These are phyloP conservation scores for Ammodytes dubius DNA, from an alignment of 2,113 vertebrate species.

Conservation along the genomic window DNA sequence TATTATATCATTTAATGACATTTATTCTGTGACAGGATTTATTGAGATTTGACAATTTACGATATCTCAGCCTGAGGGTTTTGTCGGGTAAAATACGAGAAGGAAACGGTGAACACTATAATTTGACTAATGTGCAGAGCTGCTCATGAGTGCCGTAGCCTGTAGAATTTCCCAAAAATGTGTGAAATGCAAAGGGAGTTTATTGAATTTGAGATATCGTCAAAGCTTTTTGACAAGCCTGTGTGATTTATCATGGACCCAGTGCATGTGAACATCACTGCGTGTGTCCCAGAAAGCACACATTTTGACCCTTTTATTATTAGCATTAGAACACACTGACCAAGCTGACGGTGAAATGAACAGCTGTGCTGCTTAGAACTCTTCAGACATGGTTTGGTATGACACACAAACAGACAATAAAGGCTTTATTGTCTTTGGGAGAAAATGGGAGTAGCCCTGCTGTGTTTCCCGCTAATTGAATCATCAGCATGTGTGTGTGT, in stretches of 20 bases:
- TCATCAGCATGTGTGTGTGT: neutral
- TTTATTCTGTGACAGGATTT: neutral
- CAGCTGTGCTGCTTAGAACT: neutral
- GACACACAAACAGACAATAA: neutral
- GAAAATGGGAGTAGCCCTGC: neutral
- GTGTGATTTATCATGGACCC: constrained; percentile 8
- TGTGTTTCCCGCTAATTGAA: neutral
- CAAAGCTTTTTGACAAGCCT: neutral
- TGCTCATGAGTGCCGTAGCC: neutral
- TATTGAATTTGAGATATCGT: constrained; percentile 38
- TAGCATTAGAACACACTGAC: neutral
- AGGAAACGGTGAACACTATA: neutral
- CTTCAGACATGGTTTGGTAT: neutral
- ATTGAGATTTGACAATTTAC: neutral
- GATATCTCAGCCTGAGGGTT: neutral
- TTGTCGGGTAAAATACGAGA: neutral
- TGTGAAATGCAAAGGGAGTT: constrained; percentile 46
- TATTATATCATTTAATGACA: too few species aligned
- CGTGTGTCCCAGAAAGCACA: neutral
- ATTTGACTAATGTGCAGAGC: neutral
- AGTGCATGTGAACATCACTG: neutral
- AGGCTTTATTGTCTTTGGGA: neutral
- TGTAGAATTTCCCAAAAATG: constrained; percentile 28
- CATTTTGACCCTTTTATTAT: neutral
- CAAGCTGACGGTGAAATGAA: neutral